Base-by-base conservation (phyloP, 2,888 invertebrate genomes). In the Acleris cristana region DNA sequence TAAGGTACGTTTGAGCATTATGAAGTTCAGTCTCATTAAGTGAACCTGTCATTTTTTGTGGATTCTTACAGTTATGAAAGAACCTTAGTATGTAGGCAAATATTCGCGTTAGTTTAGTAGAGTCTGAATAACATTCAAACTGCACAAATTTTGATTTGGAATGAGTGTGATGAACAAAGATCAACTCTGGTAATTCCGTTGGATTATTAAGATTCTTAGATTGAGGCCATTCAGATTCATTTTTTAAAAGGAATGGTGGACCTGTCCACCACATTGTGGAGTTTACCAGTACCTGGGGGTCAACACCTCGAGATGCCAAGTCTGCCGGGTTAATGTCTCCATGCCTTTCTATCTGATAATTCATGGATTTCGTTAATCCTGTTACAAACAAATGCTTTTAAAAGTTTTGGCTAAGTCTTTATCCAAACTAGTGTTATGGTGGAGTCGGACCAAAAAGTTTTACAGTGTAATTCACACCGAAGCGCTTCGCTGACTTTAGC, bases 361-460 rank as follows among this genome's bases (percentile, higher is more conserved):
- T 73, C 70, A 23, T 51, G 52, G 16, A 73, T 73, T 58, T 72
- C 69, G 5, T 55, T 44, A 0, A 75, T 54, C 10, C 73, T 26
- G 34, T 74, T 73, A 16, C 69, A 64, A 3, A 74, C 71, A 53
- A 73, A 74, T 6, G 69, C 40, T 49, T 74, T 74, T 49, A 73
- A 57, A 4, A 45, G n/a, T 30, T 62, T 71, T 26, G 69, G 61
- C 14, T 60, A 51, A 2, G 66, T 67, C 4, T 63, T 67, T 2
- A 74, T 58, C 72, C 72, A 74, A 6, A 64, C 69, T 30, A 74
- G 40, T 1, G 56, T 54, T 0, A 73, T 64, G 1, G 64, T 70
- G 8, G 72, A 73, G 34, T 73, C 70, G 1, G 69, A 66, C 71
- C 73, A 74, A 30, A 66, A 64, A 3, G 40, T 34, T 10, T 26